These are phyloP conservation scores for Drosophila albomicans DNA, from an alignment of 1,140 invertebrate species.

Conservation along the genomic window DNA sequence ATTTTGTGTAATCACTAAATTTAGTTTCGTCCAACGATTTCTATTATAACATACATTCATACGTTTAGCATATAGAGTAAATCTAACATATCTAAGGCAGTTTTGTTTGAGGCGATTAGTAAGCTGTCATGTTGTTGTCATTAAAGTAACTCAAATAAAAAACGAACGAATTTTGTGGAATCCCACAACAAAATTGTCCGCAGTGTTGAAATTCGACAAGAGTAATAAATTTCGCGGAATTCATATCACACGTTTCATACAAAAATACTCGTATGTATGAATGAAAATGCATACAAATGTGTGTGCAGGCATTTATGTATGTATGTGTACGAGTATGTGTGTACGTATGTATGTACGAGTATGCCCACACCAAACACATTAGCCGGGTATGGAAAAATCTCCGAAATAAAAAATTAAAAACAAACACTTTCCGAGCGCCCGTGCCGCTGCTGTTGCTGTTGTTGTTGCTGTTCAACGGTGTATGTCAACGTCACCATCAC, in stretches of 20 bases:
- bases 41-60: no score
- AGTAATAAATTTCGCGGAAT: constrained; percentile 61
- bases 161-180: constrained; percentile 28
- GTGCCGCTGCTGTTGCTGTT: constrained; percentile 12
- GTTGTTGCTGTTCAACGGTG: constrained; percentile 17
- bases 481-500: constrained; percentile 61
- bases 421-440: constrained; percentile 53
- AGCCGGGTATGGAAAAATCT: constrained; percentile 50
- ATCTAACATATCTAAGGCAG: no score
- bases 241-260: constrained; percentile 13
- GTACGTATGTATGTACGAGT: not conserved
- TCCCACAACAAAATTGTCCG: constrained; percentile 14
- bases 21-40: not conserved
- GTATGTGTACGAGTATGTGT: not conserved
- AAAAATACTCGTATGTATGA: not conserved
- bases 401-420: constrained; percentile 75
- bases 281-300: not conserved
- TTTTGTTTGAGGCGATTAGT: constrained; percentile 1
- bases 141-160: constrained; percentile 62
- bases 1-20: constrained; percentile 1
- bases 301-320: not conserved
- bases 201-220: constrained; percentile 66
- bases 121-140: constrained; percentile 17
- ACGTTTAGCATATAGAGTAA: no score
- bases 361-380: constrained; percentile 17